Base-by-base conservation (phyloP, 2,888 invertebrate genomes). In the Busseola fusca region DNA sequence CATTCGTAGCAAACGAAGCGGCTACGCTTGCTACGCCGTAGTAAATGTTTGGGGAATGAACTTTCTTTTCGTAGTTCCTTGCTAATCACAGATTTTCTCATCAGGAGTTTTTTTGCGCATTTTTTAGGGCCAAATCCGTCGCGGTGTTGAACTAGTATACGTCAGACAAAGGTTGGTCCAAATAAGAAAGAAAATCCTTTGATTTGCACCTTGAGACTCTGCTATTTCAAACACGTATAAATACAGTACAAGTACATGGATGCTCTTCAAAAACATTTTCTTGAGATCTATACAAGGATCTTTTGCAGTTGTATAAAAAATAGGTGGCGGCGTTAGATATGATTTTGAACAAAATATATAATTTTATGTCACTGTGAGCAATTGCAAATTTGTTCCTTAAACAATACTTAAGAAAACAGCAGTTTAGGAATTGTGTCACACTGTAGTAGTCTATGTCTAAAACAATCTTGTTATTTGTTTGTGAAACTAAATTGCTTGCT, bases 401-500 rank as follows among this genome's bases (percentile, higher is more conserved):
- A 16, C 16, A n/a, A 25, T 34, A 10, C 12, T 42, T 25, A 25
- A 16, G 34, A 27, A 27, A 14, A 25, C 16, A 30, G 21, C 64
- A 16, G 27, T 59, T 34, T 4, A 50, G 58, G 50, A 60, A 78
- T 34, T 14, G 56, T 60, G 25, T 30, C 59, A 52, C 48, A 54
- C 12, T 48, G 16, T 40, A 21, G 7, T 64, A 59, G 56, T 56
- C 37, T 64, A 12, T 64, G 69, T 70, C 66, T 75, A 57, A 59
- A 72, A 76, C 65, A 66, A 66, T 76, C 48, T 69, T 64, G 68
- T 64, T 67, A 75, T 80, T 59, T 74, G 27, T 56, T 34, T 27
- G 69, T 59, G 30, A 27, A 76, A 66, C 52, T 69, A 81, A 81
- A 70, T 80, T 70, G 40, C 65, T 59, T 65, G 69, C 74, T 74